These are phyloP conservation scores for Cryptus viduatorius DNA, from an alignment of 2,888 invertebrate genomes.

Conservation along the genomic window DNA sequence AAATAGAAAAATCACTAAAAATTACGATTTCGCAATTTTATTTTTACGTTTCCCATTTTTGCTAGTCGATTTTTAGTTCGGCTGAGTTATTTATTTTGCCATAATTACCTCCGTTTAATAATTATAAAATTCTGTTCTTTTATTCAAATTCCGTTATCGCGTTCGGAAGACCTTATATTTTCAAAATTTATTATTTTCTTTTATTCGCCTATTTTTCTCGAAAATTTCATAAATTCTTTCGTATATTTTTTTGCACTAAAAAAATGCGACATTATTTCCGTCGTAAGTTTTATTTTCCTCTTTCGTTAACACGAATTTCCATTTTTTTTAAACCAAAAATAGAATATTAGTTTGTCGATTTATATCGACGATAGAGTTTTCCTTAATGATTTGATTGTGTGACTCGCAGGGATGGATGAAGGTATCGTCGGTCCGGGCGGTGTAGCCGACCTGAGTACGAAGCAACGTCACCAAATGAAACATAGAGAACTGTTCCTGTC, in stretches of 20 bases:
- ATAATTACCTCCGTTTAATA: constrained; percentile 71
- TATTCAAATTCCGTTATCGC: background rate
- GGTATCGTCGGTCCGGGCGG: constrained; percentile 86
- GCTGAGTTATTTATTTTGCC: constrained; percentile 78
- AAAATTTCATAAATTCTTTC: background rate
- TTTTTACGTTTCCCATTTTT: constrained; percentile 80
- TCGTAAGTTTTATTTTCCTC: background rate
- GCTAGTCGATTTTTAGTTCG: constrained; percentile 79
- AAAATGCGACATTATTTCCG: background rate
- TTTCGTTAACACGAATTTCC: background rate
- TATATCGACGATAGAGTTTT: constrained; percentile 24
- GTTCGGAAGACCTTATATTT: background rate
- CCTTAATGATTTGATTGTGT: constrained; percentile 72
- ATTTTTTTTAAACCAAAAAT: constrained; percentile 5
- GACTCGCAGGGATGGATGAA: constrained; percentile 84
- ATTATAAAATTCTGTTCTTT: constrained; percentile 33
- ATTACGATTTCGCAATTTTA: constrained; percentile 54
- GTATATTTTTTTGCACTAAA: background rate
- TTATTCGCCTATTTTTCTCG: background rate
- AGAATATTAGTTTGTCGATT: constrained; percentile 10
- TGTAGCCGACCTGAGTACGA: constrained; percentile 90
- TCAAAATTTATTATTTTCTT: background rate
- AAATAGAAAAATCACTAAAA: constrained; percentile 9
- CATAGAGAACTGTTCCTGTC: constrained; percentile 99
- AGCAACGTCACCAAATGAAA: constrained; percentile 97